Conservation (phyloP, 2,888 invertebrate species). For the Drosophila tripunctata region DNA sequence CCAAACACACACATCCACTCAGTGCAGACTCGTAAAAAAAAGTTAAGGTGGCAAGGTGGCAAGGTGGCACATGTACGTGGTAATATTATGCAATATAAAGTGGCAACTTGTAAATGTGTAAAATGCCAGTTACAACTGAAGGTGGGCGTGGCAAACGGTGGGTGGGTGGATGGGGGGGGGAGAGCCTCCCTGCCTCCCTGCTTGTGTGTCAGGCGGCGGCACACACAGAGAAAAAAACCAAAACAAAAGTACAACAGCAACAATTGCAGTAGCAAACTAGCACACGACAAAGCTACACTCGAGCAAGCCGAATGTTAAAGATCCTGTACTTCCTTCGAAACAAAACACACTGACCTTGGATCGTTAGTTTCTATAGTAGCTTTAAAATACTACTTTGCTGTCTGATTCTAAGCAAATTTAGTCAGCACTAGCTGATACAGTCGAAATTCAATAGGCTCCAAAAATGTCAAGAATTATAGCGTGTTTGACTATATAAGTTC, state of each 20-base stretch:
- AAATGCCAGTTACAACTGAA: constrained; percentile 69
- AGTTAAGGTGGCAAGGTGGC: constrained; percentile 41
- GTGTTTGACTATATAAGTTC: too few species aligned
- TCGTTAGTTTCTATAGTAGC: too few species aligned
- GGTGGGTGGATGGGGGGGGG: neutral
- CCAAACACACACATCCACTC: constrained; percentile 26
- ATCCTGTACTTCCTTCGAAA: too few species aligned
- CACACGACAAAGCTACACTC: too few species aligned
- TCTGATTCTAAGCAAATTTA: too few species aligned
- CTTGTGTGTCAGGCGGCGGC: constrained; percentile 26
- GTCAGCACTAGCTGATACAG: too few species aligned
- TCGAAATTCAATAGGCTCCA: too few species aligned
- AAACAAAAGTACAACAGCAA: constrained; percentile 48
- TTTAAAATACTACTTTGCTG: too few species aligned
- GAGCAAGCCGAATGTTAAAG: neutral
- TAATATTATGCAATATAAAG: constrained; percentile 79
- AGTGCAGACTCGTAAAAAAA: constrained; percentile 52
- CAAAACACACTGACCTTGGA: too few species aligned
- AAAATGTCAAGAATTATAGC: too few species aligned
- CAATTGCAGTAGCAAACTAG: constrained; percentile 45
- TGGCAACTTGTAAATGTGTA: constrained; percentile 80
- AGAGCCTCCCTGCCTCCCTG: too few species aligned
- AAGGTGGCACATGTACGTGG: constrained; percentile 71
- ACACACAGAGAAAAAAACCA: constrained; percentile 52
- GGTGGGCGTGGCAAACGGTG: constrained; percentile 5